phyloP scores from a whole-genome alignment of 2,888 invertebrate species.

The Linyphia triangularis region DNA sequence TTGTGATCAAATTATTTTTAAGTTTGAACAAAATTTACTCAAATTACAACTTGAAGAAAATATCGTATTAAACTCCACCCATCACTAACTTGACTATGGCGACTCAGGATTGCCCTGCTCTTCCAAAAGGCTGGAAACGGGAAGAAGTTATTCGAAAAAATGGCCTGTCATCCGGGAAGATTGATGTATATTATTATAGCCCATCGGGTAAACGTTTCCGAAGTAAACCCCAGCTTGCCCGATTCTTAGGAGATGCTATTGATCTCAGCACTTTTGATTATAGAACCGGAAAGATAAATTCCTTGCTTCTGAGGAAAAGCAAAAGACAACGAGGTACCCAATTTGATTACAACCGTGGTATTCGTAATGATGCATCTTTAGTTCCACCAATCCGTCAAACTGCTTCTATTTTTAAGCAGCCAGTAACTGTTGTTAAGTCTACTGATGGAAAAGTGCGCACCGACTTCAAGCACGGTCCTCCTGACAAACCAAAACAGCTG shows the following conservation, averaged over 20 bases:
- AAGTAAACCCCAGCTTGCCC: conserved; percentile 89
- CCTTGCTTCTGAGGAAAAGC: conserved; percentile 86
- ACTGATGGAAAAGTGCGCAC: conserved; percentile 89
- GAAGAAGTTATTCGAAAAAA: conserved; percentile 91
- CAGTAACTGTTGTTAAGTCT: conserved; percentile 96
- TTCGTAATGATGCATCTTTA: conserved; percentile 91
- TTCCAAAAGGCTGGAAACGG: conserved; percentile 91
- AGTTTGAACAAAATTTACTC: too few species aligned
- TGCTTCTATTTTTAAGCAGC: conserved; percentile 98
- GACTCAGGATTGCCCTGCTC: conserved; percentile 80
- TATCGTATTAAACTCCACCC: too few species aligned
- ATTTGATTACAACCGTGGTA: conserved; percentile 87
- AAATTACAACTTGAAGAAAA: too few species aligned
- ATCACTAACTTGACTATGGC: too few species aligned
- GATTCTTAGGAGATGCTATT: conserved; percentile 87
- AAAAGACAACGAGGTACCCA: conserved; percentile 85
- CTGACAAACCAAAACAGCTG: conserved; percentile 82
- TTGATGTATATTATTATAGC: conserved; percentile 96
- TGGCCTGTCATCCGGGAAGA: conserved; percentile 92
- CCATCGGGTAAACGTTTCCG: conserved; percentile 90
- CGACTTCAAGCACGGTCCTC: conserved; percentile 93
- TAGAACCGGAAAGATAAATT: conserved; percentile 88
- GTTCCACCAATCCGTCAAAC: conserved; percentile 98
- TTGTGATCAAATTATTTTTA: too few species aligned
- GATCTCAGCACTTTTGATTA: conserved; percentile 91